Conservation (phyloP, 1,140 invertebrate genomes). For the Saccostrea echinata region DNA sequence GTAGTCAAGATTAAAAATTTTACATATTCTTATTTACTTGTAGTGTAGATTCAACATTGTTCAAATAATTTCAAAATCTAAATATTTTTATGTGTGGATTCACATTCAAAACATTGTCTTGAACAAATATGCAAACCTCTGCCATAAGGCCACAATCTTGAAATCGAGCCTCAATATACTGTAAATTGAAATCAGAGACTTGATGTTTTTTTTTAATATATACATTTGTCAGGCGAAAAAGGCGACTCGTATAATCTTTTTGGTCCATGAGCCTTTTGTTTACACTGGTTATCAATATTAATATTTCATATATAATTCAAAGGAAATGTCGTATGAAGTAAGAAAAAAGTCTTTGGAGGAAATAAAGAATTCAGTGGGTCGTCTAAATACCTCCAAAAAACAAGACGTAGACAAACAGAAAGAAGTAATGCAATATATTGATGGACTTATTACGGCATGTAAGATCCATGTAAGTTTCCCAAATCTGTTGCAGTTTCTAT, state of each 20-base stretch:
- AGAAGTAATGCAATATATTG: background rate
- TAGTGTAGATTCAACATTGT: too few relatives aligned
- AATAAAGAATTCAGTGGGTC: background rate
- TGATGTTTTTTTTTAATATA: background rate
- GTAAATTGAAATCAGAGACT: background rate
- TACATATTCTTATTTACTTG: too few relatives aligned
- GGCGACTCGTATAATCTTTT: background rate
- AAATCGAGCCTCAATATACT: too few relatives aligned
- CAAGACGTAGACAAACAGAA: background rate
- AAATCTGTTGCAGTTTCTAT: background rate
- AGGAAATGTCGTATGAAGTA: conserved; percentile 7
- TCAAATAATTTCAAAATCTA: too few relatives aligned
- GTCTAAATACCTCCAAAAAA: background rate
- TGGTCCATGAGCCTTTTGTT: background rate
- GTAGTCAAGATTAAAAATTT: too few relatives aligned
- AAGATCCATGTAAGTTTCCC: background rate
- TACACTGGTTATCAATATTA: background rate
- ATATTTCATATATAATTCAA: background rate
- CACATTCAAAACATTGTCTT: too few relatives aligned
- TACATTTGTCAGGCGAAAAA: too few relatives aligned
- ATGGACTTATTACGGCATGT: background rate
- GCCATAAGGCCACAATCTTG: too few relatives aligned
- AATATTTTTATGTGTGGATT: too few relatives aligned
- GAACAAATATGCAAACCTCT: too few relatives aligned
- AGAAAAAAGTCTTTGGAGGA: conserved; percentile 23